Conservation (phyloP, 2,797 vertebrate genomes). For the Neosilurus hyrtlii region DNA sequence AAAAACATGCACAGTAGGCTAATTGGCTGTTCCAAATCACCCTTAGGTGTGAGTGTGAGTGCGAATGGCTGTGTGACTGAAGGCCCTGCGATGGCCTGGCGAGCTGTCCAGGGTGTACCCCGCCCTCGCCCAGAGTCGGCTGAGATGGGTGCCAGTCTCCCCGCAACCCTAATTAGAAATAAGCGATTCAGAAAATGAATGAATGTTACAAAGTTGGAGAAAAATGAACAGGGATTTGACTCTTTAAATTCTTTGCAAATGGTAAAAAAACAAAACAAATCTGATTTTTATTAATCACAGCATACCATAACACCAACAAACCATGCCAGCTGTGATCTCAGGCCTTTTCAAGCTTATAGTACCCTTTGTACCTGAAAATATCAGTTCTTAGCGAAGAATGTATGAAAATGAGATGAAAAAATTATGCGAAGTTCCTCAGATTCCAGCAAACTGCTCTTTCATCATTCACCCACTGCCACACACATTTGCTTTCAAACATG, state of each 20-base stretch:
- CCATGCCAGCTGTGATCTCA: background rate
- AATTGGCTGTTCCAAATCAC: too few relatives aligned
- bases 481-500: constrained; percentile 26
- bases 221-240: too few relatives aligned
- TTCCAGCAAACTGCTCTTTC: constrained; percentile 45
- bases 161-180: too few relatives aligned
- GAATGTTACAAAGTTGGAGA: background rate
- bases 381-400: constrained; percentile 21
- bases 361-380: constrained; percentile 38
- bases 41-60: too few relatives aligned
- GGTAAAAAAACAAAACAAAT: background rate
- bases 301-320: background rate
- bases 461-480: constrained; percentile 1
- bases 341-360: background rate
- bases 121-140: too few relatives aligned
- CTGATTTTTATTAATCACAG: background rate
- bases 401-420: constrained; percentile 20
- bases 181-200: too few relatives aligned
- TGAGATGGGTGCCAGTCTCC: too few relatives aligned
- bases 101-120: too few relatives aligned
- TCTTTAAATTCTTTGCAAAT: background rate
- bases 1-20: too few relatives aligned
- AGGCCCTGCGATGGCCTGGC: too few relatives aligned
- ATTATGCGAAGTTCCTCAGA: constrained; percentile 54
- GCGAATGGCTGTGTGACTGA: too few relatives aligned